Conservation (phyloP, 2,113 vertebrate genomes). For the Lethenteron reissneri region DNA sequence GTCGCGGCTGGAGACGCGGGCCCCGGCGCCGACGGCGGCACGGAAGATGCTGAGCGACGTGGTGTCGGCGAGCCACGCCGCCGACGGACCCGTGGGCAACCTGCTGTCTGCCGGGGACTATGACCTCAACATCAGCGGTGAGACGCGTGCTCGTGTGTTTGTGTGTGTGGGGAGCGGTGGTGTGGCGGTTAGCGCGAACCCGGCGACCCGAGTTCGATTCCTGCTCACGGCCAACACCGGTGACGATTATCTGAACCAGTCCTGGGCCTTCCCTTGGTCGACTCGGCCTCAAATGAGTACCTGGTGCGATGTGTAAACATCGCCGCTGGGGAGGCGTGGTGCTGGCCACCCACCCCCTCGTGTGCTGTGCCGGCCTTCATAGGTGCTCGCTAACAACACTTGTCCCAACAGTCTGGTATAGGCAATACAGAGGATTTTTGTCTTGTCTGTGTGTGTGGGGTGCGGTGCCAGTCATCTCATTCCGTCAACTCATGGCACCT, state of each 20-base stretch:
- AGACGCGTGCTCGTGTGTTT: constrained; percentile 12
- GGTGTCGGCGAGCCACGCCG: constrained; percentile 60
- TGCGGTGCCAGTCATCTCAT: too few relatives aligned
- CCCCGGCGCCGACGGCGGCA: constrained; percentile 26
- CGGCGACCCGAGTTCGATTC: background rate
- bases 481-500: too few relatives aligned
- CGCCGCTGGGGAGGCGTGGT: too few relatives aligned
- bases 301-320: too few relatives aligned
- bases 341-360: too few relatives aligned
- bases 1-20: constrained; percentile 46
- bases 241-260: background rate
- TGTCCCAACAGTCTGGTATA: too few relatives aligned
- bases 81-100: constrained; percentile 50
- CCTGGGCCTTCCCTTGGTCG: background rate
- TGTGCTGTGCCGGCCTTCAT: too few relatives aligned
- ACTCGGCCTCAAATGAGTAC: too few relatives aligned
- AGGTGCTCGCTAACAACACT: too few relatives aligned
- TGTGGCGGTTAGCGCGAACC: background rate
- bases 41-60: constrained; percentile 48
- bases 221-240: background rate
- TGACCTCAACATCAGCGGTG: constrained; percentile 82
- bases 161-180: background rate
- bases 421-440: too few relatives aligned
- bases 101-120: constrained; percentile 75
- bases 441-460: too few relatives aligned